Evolutionary conservation across 2,797 vertebrate genomes (phyloP).

Genomic region (Heteromormyrus szaboi): DNA sequence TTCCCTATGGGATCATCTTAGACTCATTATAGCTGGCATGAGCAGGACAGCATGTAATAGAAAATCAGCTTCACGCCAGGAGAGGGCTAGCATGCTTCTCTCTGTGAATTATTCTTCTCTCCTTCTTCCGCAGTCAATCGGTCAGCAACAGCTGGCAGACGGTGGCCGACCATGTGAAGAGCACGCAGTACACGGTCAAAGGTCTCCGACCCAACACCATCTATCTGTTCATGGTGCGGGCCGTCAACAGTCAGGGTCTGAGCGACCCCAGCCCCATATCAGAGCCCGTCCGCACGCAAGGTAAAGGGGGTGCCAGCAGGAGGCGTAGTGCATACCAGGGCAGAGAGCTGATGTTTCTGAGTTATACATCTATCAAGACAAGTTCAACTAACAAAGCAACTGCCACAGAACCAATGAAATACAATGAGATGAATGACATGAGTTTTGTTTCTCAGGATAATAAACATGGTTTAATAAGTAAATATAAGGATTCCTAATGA

Average conservation of each 20-base stretch:
- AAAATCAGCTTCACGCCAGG: not conserved
- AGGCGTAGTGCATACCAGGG: not conserved
- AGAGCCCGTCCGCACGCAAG: constrained; percentile 95
- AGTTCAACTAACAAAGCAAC: not conserved
- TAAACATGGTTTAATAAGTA: not conserved
- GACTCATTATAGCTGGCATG: not conserved
- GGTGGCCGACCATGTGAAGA: constrained; percentile 90
- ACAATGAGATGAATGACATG: not conserved
- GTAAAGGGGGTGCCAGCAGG: constrained; percentile 49
- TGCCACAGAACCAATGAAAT: not conserved
- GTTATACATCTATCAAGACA: not conserved
- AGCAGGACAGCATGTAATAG: too few relatives aligned
- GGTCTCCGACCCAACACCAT: constrained; percentile 93
- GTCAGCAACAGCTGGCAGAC: constrained; percentile 99
- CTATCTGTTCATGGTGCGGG: constrained; percentile 97
- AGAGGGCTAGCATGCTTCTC: not conserved
- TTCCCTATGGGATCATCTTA: not conserved
- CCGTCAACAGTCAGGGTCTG: constrained; percentile 86
- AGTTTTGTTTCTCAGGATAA: not conserved
- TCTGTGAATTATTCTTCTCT: not conserved
- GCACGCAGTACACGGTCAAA: constrained; percentile 78
- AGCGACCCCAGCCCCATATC: constrained; percentile 96
- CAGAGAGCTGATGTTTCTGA: not conserved
- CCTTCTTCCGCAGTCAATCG: constrained; percentile 72
- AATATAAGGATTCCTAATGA: not conserved